phyloP scores from a whole-genome alignment of 2,797 vertebrate species.

The Acanthurus tractus region DNA sequence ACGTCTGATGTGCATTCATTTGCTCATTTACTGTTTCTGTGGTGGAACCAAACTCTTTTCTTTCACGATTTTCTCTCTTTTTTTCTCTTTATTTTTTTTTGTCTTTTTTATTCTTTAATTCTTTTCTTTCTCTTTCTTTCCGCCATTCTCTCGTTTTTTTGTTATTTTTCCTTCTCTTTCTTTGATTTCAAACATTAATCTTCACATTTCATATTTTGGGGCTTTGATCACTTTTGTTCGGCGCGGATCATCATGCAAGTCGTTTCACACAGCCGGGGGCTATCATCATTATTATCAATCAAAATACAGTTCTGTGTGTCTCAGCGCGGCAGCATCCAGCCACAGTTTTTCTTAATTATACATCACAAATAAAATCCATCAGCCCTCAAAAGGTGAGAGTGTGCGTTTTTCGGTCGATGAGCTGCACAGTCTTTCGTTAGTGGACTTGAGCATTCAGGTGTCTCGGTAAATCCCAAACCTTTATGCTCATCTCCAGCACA shows the following conservation, averaged over 20 bases:
- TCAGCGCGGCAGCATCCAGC: slow-evolving; percentile 18
- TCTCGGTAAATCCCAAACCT: slow-evolving; percentile 30
- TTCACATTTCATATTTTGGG: slow-evolving; percentile 65
- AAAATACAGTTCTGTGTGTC: slow-evolving; percentile 40
- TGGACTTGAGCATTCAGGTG: slow-evolving; percentile 34
- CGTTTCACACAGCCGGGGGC: slow-evolving; percentile 66
- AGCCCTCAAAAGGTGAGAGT: slow-evolving; percentile 46
- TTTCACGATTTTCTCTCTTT: slow-evolving; percentile 5
- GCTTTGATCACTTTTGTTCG: slow-evolving; percentile 77
- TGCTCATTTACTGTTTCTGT: slow-evolving; percentile 48
- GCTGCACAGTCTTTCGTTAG: neutral
- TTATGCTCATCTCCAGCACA: slow-evolving; percentile 31
- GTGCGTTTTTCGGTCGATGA: neutral
- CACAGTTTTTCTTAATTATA: slow-evolving; percentile 55
- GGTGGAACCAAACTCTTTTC: slow-evolving; percentile 21
- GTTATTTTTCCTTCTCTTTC: neutral
- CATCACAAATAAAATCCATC: slow-evolving; percentile 49
- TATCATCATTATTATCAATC: slow-evolving; percentile 69
- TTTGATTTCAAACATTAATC: slow-evolving; percentile 63
- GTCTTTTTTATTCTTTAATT: no score
- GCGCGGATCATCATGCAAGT: slow-evolving; percentile 73
- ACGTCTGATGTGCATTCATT: slow-evolving; percentile 31
- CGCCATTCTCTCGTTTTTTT: no score
- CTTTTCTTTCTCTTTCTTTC: no score
- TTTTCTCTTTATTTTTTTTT: no score